A percentile compares a stretch with the other conserved stretches of the same genome.
Conservation (phyloP, 2,113 vertebrate genomes). For the Myiopsitta monachus region DNA sequence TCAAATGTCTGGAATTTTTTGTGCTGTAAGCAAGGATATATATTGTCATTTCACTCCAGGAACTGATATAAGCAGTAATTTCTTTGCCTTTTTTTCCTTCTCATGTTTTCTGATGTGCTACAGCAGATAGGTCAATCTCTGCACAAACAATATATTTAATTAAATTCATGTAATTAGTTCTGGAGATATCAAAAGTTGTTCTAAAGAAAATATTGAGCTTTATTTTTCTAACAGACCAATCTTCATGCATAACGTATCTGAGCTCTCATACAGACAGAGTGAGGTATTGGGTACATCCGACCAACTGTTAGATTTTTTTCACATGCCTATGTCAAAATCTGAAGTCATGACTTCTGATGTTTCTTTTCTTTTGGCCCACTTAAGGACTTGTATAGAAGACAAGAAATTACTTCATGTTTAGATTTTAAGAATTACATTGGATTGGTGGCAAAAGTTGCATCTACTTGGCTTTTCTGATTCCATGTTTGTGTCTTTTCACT, state of each 20-base stretch:
- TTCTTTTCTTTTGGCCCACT: not conserved
- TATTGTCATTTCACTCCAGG: not conserved
- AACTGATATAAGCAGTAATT: not conserved
- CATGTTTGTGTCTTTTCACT: not conserved
- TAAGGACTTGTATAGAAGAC: not conserved
- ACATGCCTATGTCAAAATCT: accelerated
- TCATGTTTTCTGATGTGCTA: not conserved
- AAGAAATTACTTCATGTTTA: not conserved
- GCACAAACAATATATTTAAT: not conserved
- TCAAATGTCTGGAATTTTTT: not conserved
- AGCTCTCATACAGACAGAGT: not conserved
- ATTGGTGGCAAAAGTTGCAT: not conserved
- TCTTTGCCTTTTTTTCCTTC: not conserved
- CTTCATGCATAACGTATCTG: not conserved
- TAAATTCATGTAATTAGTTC: not conserved
- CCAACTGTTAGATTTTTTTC: not conserved
- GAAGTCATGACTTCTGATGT: not conserved
- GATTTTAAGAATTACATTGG: not conserved
- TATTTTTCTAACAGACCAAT: not conserved
- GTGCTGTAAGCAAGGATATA: not conserved
- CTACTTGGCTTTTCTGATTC: not conserved
- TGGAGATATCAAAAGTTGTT: not conserved
- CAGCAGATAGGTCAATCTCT: not conserved
- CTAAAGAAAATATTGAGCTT: not conserved
- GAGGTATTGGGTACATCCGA: not conserved